A percentile compares a stretch with the other conserved stretches of the same genome.
Conservation (phyloP, 2,113 vertebrate species). For the Penelope pileata region DNA sequence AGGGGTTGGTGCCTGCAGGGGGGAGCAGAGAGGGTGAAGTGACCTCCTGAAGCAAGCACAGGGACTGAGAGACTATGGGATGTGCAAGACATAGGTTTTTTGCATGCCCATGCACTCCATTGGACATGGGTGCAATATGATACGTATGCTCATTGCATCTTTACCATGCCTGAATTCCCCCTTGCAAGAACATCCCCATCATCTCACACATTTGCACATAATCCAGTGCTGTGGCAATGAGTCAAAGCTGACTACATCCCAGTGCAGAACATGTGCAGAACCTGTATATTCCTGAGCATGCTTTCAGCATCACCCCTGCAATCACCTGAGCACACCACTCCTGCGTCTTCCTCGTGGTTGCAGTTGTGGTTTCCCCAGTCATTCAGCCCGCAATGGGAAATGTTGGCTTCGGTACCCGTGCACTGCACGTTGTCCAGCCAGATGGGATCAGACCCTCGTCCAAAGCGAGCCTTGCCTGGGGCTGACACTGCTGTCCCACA, state of each 20-base stretch:
- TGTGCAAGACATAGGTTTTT: accelerated
- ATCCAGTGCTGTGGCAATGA: too few relatives aligned
- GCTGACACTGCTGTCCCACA: constrained; percentile 14
- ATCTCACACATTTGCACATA: not conserved
- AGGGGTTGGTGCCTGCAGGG: not conserved
- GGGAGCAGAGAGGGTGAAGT: accelerated
- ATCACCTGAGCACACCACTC: constrained; percentile 72
- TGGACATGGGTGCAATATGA: accelerated
- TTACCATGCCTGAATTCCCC: not conserved
- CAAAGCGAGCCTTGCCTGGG: not conserved
- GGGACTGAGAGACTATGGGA: not conserved
- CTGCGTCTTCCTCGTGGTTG: constrained; percentile 56
- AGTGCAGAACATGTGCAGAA: not conserved
- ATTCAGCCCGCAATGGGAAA: constrained; percentile 48
- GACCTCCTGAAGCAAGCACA: not conserved
- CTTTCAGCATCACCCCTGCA: accelerated
- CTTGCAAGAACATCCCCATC: not conserved
- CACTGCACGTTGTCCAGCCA: constrained; percentile 73
- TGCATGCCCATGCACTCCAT: not conserved
- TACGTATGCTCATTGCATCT: not conserved
- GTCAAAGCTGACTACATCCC: not conserved
- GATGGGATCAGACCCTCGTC: constrained; percentile 35
- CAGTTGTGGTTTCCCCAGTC: constrained; percentile 68
- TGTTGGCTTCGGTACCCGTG: constrained; percentile 39
- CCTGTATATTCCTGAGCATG: not conserved